A percentile compares a stretch with the other conserved stretches of the same genome.
Evolutionary conservation across 2,888 invertebrate species (phyloP).

Genomic region (Neoitamus cyanurus): DNA sequence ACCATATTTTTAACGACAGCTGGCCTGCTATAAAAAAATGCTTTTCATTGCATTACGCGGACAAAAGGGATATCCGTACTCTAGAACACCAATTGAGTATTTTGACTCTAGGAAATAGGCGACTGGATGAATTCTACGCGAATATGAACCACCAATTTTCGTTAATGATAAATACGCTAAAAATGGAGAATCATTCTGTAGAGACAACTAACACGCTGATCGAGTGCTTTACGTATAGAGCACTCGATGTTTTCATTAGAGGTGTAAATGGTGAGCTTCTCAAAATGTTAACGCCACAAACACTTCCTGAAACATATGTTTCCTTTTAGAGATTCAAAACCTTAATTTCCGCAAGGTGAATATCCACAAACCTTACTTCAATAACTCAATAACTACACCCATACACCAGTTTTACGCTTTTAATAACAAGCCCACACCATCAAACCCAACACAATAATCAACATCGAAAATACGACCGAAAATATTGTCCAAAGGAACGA

Average conservation of each 20-base stretch:
- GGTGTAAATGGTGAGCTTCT: conserved; percentile 43
- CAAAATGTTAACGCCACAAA: conserved; percentile 5
- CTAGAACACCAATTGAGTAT: conserved; percentile 38
- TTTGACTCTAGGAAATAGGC: conserved; percentile 16
- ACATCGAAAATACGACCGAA: too few relatives aligned
- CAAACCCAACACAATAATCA: too few relatives aligned
- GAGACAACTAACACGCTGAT: conserved; percentile 33
- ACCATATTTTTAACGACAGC: conserved; percentile 40
- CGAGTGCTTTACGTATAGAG: conserved; percentile 38
- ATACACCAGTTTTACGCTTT: too few relatives aligned
- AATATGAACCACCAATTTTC: conserved; percentile 45
- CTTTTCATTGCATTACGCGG: conserved; percentile 46
- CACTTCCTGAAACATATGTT: conserved; percentile 41
- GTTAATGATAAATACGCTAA: conserved; percentile 38
- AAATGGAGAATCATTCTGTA: neutral
- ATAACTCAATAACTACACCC: too few relatives aligned
- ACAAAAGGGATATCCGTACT: conserved; percentile 40
- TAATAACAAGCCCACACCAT: too few relatives aligned
- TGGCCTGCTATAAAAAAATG: conserved; percentile 40
- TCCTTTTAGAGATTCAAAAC: conserved; percentile 36
- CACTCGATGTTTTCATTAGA: conserved; percentile 24
- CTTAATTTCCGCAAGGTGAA: conserved; percentile 22
- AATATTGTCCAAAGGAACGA: too few relatives aligned
- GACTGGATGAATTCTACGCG: conserved; percentile 29
- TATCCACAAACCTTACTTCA: conserved; percentile 3